Evolutionary conservation across 2,113 vertebrate genomes (phyloP).

Genomic region (Chamaea fasciata): DNA sequence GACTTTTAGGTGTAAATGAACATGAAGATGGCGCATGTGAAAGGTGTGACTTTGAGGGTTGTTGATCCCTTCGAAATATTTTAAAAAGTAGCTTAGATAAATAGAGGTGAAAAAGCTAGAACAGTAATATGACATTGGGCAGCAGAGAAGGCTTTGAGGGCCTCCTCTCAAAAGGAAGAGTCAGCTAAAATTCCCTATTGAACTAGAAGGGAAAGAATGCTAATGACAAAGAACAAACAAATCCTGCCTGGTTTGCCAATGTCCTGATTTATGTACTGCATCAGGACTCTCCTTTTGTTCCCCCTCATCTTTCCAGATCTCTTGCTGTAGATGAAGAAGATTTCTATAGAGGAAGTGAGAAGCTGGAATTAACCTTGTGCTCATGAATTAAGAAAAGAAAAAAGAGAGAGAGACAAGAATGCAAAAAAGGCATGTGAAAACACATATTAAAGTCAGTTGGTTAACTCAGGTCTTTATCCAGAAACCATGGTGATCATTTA

Average conservation of each 20-base stretch:
- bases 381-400: not conserved
- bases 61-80: not conserved
- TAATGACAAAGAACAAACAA: not conserved
- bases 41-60: not conserved
- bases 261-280: not conserved
- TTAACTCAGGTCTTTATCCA: not conserved
- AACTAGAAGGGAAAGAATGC: not conserved
- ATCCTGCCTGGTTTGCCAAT: not conserved
- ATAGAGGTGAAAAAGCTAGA: not conserved
- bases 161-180: not conserved
- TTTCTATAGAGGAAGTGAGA: not conserved
- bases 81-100: not conserved
- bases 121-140: not conserved
- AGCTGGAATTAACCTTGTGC: not conserved
- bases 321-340: not conserved
- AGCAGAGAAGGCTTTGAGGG: not conserved
- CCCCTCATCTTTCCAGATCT: not conserved
- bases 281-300: not conserved
- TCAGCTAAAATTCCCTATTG: not conserved
- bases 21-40: not conserved
- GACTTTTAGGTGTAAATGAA: not conserved
- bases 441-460: not conserved
- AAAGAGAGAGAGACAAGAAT: not conserved
- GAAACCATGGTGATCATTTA: not conserved
- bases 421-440: not conserved